Conservation (phyloP, 2,113 vertebrate genomes). For the Eudorcas thomsonii region DNA sequence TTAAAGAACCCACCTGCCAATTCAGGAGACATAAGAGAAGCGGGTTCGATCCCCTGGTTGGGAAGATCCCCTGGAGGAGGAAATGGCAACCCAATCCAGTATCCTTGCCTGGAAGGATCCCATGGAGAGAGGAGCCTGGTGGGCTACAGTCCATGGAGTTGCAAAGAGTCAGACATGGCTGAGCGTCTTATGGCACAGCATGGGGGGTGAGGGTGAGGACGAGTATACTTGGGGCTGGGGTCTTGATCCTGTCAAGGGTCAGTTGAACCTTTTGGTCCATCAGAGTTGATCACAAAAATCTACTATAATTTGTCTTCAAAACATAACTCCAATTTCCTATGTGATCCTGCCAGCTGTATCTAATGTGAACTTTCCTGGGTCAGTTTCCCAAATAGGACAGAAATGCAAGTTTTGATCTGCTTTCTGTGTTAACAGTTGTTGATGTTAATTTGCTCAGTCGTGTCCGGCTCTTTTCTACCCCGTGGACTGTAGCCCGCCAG, state of each 20-base stretch:
- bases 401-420: neutral
- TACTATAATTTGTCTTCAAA: neutral
- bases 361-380: neutral
- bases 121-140: neutral
- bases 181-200: neutral
- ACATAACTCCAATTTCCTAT: neutral
- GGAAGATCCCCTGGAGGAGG: neutral
- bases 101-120: neutral
- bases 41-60: fast-evolving
- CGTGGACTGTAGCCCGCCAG: neutral
- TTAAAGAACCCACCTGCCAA: neutral
- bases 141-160: neutral
- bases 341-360: neutral
- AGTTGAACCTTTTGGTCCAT: neutral
- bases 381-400: neutral
- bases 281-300: neutral
- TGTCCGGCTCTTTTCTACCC: neutral
- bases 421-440: neutral
- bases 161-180: neutral
- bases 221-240: neutral
- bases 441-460: neutral
- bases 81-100: neutral
- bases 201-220: neutral
- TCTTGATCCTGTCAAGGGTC: neutral
- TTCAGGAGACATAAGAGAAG: neutral